Evolutionary conservation across 2,888 invertebrate genomes (phyloP), one percentile per base, ranked within the genome.

Genomic region (Ophion ventricosus): DNA sequence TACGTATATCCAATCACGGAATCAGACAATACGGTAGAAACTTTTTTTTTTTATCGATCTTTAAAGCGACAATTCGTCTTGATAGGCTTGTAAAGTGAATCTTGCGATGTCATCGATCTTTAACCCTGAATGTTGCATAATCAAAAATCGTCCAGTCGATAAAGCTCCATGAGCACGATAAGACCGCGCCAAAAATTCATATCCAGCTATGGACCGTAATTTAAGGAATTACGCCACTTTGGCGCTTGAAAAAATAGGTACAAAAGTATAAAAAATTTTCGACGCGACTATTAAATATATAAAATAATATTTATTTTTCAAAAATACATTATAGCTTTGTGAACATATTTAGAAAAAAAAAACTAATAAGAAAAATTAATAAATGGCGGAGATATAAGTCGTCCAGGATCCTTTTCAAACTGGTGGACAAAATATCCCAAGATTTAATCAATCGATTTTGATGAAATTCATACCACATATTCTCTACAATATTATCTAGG

Each of bases 151-250:
- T 35, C 7, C 35, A 35, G 35, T 29, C 29, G 29, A 29, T 29
- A 29, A 29, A 29, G 29, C 29, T 4, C 29, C 4, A 1, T 4
- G 2, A 1, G 2, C 29, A 2, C 29, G 0, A 67, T 14, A 1
- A 4, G 25, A 14, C 23, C 17, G 20, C 26, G 17, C n/a, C 17
- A n/a, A 67, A 67, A 67, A 67, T 49, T 23, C 14, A 25, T 49
- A 49, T 49, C 1, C 35, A 25, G 43, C 23, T 17, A 2, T 49
- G 2, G 25, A 43, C 8, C 43, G 43, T 56, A 69, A 25, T 54
- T 54, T 43, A 69, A n/a, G n/a, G n/a, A n/a, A 25, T n/a, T 43
- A 54, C 54, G 54, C 69, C 26, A 29, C 54, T 26, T 23, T 29
- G 26, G 35, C 8, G n/a, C n/a, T n/a, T n/a, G n/a, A n/a, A n/a